Base-by-base conservation (phyloP, 2,113 vertebrate genomes). In the Peromyscus californicus region DNA sequence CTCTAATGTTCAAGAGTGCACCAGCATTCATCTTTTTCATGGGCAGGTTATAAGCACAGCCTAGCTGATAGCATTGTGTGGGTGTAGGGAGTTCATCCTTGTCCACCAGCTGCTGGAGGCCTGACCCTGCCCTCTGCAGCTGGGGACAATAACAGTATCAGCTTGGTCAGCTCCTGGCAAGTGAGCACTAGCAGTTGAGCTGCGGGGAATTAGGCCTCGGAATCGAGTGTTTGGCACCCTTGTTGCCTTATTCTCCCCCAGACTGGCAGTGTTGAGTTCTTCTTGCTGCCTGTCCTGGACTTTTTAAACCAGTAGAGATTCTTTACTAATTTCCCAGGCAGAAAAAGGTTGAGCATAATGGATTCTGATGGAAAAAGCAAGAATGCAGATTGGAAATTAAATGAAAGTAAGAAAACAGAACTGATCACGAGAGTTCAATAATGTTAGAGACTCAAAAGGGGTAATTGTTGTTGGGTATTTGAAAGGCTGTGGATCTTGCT, bases 141-240 rank as follows among this genome's bases (percentile, higher is more conserved):
- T 97, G 95, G 78, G 57, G 91, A 97, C 89, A 97, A 95, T 97
- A 83, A 95, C 97, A 97, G 78, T 91, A 76, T 84, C 69, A 94
- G 90, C 75, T 94, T 96, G 87, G 87, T 95, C 96, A 95, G 90
- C 90, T 94, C 63, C 57, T 98, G 96, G 96, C 95, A 76, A 31
- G 31, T 12, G 63, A 54, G 11, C 48, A 69, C 78, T 93, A 76
- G 82, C 72, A 95, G 39, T 94, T 97, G 79, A 97, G 91, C 61
- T 93, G 54, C 48, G 51, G 92, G 75, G 79, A 93, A 78, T 95
- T 95, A 61, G 57, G 89, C 76, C 82, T 94, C 72, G 69, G 42
- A 59, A 83, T 83, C 76, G 89, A 95, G 45, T 97, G 75, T 65
- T 96, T 96, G 86, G 89, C 59, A 76, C 7, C 6, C 26, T 82